Percentiles rank a stretch among this genome's conserved stretches.
These are phyloP conservation scores for Hippocampus zosterae DNA, from an alignment of 2,113 vertebrate species.

Conservation along the genomic window DNA sequence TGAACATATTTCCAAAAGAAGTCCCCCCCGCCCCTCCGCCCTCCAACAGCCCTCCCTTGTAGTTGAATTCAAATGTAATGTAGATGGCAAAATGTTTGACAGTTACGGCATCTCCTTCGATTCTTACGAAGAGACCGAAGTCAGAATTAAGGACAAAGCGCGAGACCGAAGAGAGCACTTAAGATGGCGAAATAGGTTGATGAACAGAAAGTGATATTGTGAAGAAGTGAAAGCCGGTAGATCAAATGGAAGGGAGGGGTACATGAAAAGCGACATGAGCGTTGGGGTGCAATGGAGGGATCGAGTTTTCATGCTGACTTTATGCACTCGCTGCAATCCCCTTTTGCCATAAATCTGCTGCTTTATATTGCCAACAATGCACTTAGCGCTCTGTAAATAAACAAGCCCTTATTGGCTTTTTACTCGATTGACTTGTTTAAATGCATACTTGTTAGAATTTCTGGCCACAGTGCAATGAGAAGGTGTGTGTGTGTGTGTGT, in stretches of 20 bases:
- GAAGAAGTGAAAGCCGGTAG: background rate
- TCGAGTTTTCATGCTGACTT: constrained; percentile 15
- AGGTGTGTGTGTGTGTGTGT: no score
- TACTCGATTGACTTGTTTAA: constrained; percentile 50
- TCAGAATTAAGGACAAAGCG: constrained; percentile 9
- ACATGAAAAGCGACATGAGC: constrained; percentile 7
- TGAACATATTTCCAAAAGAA: constrained; percentile 33
- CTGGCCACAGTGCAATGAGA: background rate
- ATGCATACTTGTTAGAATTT: constrained; percentile 31
- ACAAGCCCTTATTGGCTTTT: constrained; percentile 62
- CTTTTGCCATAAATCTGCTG: constrained; percentile 48
- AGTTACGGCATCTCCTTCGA: constrained; percentile 13
- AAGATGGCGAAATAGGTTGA: background rate
- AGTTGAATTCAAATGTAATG: constrained; percentile 38
- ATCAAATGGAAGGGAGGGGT: background rate
- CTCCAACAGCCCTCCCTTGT: background rate
- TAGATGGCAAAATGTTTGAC: constrained; percentile 31
- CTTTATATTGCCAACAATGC: constrained; percentile 66
- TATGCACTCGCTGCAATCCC: constrained; percentile 36
- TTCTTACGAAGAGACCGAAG: background rate
- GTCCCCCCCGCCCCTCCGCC: background rate
- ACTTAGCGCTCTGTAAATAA: constrained; percentile 67
- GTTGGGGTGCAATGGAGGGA: constrained; percentile 11
- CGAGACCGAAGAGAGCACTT: background rate
- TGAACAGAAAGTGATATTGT: background rate